Conservation (phyloP, 1,140 invertebrate genomes). For the Brachionus plicatilis region DNA sequence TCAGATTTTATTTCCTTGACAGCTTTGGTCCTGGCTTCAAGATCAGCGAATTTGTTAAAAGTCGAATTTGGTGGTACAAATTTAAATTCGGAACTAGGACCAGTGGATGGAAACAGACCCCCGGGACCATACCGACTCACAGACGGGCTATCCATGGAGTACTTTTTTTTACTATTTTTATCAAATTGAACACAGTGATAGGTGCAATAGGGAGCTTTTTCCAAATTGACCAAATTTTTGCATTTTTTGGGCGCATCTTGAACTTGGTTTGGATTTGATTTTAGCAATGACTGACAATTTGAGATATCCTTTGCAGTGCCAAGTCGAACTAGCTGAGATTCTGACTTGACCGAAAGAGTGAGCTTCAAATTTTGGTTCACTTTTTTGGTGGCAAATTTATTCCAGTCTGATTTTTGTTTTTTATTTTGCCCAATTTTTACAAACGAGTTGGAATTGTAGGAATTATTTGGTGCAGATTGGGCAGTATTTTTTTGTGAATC, state of each 20-base stretch:
- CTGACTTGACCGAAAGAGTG: slow-evolving; percentile 1
- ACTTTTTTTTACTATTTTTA: slow-evolving; percentile 11
- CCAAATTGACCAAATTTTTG: slow-evolving; percentile 40
- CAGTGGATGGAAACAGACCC: background rate
- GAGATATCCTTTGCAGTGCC: slow-evolving; percentile 29
- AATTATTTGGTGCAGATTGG: background rate
- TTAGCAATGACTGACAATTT: slow-evolving; percentile 21
- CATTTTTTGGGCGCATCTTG: background rate
- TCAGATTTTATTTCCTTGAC: slow-evolving; percentile 10
- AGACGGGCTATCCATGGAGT: background rate
- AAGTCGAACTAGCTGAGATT: background rate
- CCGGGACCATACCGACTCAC: background rate
- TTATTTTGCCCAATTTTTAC: slow-evolving; percentile 15
- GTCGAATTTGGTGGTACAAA: background rate
- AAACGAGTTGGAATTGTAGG: background rate
- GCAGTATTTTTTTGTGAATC: background rate
- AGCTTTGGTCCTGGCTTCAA: background rate
- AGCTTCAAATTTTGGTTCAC: slow-evolving; percentile 23
- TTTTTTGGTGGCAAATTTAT: slow-evolving; percentile 26
- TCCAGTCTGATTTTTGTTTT: slow-evolving; percentile 11
- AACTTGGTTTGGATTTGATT: slow-evolving; percentile 4
- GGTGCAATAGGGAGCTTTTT: slow-evolving; percentile 11
- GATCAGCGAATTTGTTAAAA: background rate
- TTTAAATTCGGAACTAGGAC: background rate
- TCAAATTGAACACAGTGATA: slow-evolving; percentile 37